Conservation (phyloP, 92 coral and sea anemone genomes). For the Porites evermanni region DNA sequence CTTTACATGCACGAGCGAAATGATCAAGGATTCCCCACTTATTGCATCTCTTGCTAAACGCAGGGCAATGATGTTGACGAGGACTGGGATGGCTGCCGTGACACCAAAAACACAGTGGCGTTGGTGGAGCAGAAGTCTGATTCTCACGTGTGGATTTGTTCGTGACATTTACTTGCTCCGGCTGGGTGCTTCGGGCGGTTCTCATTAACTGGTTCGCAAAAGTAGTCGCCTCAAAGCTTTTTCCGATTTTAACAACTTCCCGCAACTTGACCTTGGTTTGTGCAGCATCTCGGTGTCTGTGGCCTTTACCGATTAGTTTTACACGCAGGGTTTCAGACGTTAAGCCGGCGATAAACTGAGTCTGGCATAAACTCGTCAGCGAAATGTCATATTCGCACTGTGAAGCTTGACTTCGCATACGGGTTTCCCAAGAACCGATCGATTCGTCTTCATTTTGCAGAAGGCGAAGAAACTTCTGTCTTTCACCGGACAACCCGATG, state of each 20-base stretch:
- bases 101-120: no score
- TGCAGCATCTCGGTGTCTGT: neutral
- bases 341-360: conserved; percentile 30
- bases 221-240: neutral
- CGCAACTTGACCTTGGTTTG: neutral
- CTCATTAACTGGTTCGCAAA: neutral
- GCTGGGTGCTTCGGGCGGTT: conserved; percentile 3
- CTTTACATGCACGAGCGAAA: neutral
- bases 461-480: no score
- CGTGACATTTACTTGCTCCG: neutral
- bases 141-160: neutral
- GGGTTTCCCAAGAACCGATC: conserved; percentile 48
- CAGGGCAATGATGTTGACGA: conserved; percentile 60
- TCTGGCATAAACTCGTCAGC: conserved; percentile 34
- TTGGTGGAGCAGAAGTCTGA: no score
- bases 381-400: no score
- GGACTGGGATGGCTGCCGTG: conserved; percentile 12
- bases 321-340: no score
- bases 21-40: no score
- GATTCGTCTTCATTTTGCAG: conserved; percentile 31
- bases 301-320: no score
- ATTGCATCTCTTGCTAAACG: neutral
- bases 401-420: no score
- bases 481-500: conserved; percentile 29
- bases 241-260: conserved; percentile 14